Base-by-base conservation (phyloP, 2,113 vertebrate species). In the Macquaria ambigua region DNA sequence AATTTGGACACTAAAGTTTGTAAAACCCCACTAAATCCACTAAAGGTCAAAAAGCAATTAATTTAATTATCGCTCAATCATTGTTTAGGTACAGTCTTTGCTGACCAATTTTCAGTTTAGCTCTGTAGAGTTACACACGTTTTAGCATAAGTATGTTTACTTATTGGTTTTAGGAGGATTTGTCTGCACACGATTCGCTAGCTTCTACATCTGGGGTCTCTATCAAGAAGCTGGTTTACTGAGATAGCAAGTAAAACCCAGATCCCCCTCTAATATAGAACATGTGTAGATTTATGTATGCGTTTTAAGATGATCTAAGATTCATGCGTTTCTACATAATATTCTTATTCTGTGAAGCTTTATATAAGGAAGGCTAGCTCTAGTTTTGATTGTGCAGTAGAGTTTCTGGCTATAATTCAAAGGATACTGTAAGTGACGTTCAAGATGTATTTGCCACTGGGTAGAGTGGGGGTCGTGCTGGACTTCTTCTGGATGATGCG, bases 401-500 rank as follows among this genome's bases (percentile, higher is more conserved):
- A 39, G 11, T 53, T 37, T 76, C 14, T 20, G 16, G 16, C 1
- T 18, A 3, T 4, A 46, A 28, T 70, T 74, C 11, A 63, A 99
- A 99, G 98, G 98, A 99, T 99, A 99, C 98, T 99, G 95, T 99
- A 99, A 12, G 93, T 86, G 76, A 99, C 93, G 0, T 96, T 86
- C 92, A 99, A 90, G 39, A 93, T 93, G 23, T 99, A 99, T 67
- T 91, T 96, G 77, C 98, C 98, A 67, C 96, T 96, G 82, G 96
- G 95, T 1, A 99, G 92, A 25, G 98, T 98, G 8, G 97, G 97
- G 43, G 94, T 95, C 5, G 96, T 72, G 82, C 85, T 93, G 5
- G 91, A 88, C 77, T 94, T 96, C 92, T 96, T 96, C 75, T 97
- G 97, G 79, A 99, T 99, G 81, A 99, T 97, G 46, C 99, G 97